Conservation (phyloP, 2,888 invertebrate species). For the Carterocephalus palaemon region DNA sequence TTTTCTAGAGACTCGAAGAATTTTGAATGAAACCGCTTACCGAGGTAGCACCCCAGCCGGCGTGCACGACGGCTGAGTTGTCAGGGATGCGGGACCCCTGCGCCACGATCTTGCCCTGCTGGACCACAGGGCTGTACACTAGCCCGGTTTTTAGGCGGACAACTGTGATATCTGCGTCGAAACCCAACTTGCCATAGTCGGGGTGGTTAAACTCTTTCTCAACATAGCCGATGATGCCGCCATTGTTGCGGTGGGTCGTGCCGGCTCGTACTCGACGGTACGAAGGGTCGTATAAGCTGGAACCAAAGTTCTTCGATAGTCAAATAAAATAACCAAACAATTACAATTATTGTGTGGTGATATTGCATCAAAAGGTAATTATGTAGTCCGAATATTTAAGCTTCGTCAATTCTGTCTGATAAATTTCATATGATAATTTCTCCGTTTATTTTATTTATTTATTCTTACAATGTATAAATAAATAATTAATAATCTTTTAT, state of each 20-base stretch:
- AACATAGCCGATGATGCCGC: constrained; percentile 44
- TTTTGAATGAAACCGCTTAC: no score
- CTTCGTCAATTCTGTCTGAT: no score
- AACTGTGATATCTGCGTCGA: constrained; percentile 48
- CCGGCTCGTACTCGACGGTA: constrained; percentile 54
- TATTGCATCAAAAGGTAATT: no score
- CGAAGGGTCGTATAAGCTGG: constrained; percentile 35
- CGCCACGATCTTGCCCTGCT: constrained; percentile 35
- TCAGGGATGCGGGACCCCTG: constrained; percentile 34
- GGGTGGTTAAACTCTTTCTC: constrained; percentile 42
- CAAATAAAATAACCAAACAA: no score
- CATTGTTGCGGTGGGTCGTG: constrained; percentile 43
- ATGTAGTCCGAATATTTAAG: no score
- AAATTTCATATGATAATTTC: no score
- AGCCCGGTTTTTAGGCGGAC: constrained; percentile 35
- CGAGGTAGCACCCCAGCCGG: constrained; percentile 49
- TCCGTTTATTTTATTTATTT: no score
- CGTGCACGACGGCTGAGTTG: constrained; percentile 40
- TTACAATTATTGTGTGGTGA: no score
- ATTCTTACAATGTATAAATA: no score
- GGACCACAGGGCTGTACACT: constrained; percentile 35
- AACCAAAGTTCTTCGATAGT: constrained; percentile 23
- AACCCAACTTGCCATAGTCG: constrained; percentile 33
- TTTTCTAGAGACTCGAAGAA: no score
- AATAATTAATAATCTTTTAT: no score